Conservation (phyloP, 2,113 vertebrate genomes). For the Polypterus senegalus region DNA sequence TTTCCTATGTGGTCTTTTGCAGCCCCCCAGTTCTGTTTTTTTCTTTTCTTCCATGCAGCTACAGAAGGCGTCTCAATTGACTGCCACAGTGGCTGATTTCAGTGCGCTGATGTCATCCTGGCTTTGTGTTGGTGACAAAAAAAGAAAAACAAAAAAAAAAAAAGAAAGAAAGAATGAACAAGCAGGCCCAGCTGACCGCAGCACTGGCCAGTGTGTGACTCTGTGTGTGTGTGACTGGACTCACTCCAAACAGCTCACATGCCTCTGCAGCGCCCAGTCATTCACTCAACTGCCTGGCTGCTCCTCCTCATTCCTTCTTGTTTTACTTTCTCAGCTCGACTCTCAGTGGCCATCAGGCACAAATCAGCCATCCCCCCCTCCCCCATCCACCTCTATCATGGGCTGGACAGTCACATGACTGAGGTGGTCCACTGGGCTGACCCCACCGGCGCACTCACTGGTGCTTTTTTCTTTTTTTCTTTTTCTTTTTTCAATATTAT, state of each 20-base stretch:
- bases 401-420: background rate
- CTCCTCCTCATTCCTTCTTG: background rate
- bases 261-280: conserved; percentile 50
- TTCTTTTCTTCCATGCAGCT: conserved; percentile 29
- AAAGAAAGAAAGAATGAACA: conserved; percentile 26
- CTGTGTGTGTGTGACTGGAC: conserved; percentile 64
- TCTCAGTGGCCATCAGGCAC: background rate
- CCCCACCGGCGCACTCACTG: background rate
- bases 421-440: no score
- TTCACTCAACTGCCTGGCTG: conserved; percentile 57
- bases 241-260: conserved; percentile 71
- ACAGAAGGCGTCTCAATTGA: conserved; percentile 52
- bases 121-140: conserved; percentile 58
- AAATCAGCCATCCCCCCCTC: background rate
- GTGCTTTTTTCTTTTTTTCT: conserved; percentile 39
- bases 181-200: conserved; percentile 65
- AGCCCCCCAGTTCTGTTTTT: background rate
- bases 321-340: background rate
- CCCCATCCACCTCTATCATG: background rate
- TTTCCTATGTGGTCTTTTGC: no score
- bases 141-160: conserved; percentile 26
- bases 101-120: conserved; percentile 78
- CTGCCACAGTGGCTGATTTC: conserved; percentile 66
- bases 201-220: conserved; percentile 58
- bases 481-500: conserved; percentile 45